phyloP scores from a whole-genome alignment of 2,113 vertebrate genomes.

The Corydoras sp. region DNA sequence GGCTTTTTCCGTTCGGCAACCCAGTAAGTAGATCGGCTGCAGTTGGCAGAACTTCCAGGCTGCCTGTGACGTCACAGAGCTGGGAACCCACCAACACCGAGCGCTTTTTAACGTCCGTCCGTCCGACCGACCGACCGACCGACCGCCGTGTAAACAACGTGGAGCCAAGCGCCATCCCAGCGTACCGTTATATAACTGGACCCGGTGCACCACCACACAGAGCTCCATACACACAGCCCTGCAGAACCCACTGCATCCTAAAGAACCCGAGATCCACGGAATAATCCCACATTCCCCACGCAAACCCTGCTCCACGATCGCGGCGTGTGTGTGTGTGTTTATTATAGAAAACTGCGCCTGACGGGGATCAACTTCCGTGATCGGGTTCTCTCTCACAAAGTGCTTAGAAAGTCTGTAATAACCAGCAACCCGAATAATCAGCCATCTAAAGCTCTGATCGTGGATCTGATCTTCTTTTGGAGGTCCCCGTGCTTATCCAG shows the following conservation, averaged over 20 bases:
- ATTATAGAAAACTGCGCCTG: too few species aligned
- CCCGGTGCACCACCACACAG: slow-evolving; percentile 64
- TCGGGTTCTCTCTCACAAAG: too few species aligned
- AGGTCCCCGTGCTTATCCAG: too few species aligned
- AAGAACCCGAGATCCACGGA: neutral
- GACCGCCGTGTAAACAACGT: slow-evolving; percentile 8
- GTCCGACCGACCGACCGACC: too few species aligned
- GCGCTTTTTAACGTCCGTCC: too few species aligned
- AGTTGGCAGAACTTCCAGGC: slow-evolving; percentile 17
- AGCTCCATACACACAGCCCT: neutral
- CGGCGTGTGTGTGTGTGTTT: neutral
- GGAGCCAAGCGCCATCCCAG: slow-evolving; percentile 44
- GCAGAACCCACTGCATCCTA: neutral
- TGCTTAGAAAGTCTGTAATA: too few species aligned
- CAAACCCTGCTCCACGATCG: neutral
- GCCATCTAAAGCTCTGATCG: too few species aligned
- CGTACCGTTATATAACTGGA: slow-evolving; percentile 91
- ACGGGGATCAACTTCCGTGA: too few species aligned
- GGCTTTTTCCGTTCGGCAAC: slow-evolving; percentile 5
- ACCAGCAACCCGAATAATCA: too few species aligned
- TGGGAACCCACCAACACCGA: neutral
- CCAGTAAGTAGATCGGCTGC: neutral
- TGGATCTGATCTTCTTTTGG: too few species aligned
- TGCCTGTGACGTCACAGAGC: neutral
- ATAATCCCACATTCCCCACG: neutral